These are phyloP conservation scores for Excalfactoria chinensis DNA, from an alignment of 2,113 vertebrate species.

Conservation along the genomic window DNA sequence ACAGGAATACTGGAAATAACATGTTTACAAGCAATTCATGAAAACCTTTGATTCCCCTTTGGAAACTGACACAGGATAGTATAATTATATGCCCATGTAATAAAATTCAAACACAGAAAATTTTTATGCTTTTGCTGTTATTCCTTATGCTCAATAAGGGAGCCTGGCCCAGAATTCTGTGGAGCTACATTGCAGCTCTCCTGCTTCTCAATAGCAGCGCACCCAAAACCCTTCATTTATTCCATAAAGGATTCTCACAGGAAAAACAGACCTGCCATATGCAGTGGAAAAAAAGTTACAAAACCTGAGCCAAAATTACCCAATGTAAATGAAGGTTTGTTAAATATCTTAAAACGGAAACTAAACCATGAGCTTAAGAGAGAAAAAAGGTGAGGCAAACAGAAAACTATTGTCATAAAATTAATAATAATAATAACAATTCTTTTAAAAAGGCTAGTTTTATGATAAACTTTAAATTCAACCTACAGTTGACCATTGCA, in stretches of 20 bases:
- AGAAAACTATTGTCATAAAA: background rate
- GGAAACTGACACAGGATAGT: background rate
- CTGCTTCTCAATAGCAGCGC: background rate
- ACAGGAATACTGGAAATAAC: background rate
- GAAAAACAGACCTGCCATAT: accelerated
- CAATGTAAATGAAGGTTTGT: background rate
- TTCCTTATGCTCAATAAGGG: background rate
- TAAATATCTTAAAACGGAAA: background rate
- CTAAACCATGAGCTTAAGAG: background rate
- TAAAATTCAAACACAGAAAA: background rate
- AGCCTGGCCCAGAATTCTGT: background rate
- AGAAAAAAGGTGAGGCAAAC: background rate
- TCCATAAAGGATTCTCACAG: background rate
- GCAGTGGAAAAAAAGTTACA: background rate
- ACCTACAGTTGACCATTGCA: background rate
- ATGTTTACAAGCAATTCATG: background rate
- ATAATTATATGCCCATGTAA: accelerated
- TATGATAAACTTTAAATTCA: background rate
- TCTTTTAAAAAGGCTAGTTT: background rate
- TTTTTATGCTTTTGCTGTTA: background rate
- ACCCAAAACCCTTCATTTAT: background rate
- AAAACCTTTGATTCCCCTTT: background rate
- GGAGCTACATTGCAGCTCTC: background rate
- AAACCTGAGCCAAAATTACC: background rate
- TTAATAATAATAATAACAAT: too few relatives aligned